These are phyloP conservation scores for Drosophila ustulata DNA, from an alignment of 2,888 invertebrate species.

Conservation along the genomic window DNA sequence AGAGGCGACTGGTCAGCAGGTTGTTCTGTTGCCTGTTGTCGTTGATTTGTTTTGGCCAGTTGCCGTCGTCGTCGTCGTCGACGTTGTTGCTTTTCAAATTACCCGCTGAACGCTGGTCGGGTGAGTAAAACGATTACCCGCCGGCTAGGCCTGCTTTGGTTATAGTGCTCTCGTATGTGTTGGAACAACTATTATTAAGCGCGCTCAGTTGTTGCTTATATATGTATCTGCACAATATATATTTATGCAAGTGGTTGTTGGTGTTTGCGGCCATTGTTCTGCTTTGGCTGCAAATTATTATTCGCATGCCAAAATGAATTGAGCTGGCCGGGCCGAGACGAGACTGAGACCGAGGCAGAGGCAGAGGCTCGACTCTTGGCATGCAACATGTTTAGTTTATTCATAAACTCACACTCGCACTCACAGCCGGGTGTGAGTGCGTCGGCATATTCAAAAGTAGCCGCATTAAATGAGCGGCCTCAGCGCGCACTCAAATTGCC, in stretches of 20 bases:
- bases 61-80: constrained; percentile 21
- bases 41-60: constrained; percentile 65
- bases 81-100: constrained; percentile 60
- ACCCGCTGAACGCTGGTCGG: constrained; percentile 66
- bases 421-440: constrained; percentile 40
- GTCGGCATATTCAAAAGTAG: constrained; percentile 68
- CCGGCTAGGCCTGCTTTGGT: constrained; percentile 72
- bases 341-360: constrained; percentile 15
- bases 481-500: constrained; percentile 83
- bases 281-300: constrained; percentile 76
- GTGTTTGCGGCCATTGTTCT: constrained; percentile 75
- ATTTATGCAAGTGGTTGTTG: constrained; percentile 22
- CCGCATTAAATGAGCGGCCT: constrained; percentile 70
- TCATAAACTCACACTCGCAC: constrained; percentile 51
- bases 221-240: not conserved
- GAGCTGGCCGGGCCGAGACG: constrained; percentile 50
- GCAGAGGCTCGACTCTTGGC: constrained; percentile 60
- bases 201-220: constrained; percentile 48
- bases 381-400: constrained; percentile 78
- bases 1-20: constrained; percentile 68
- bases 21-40: constrained; percentile 42
- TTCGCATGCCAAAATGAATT: constrained; percentile 81
- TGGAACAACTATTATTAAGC: constrained; percentile 81
- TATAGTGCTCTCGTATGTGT: constrained; percentile 69
- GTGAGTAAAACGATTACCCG: constrained; percentile 82